phyloP scores from a whole-genome alignment of 2,113 vertebrate genomes.

The Coreoperca whiteheadi region DNA sequence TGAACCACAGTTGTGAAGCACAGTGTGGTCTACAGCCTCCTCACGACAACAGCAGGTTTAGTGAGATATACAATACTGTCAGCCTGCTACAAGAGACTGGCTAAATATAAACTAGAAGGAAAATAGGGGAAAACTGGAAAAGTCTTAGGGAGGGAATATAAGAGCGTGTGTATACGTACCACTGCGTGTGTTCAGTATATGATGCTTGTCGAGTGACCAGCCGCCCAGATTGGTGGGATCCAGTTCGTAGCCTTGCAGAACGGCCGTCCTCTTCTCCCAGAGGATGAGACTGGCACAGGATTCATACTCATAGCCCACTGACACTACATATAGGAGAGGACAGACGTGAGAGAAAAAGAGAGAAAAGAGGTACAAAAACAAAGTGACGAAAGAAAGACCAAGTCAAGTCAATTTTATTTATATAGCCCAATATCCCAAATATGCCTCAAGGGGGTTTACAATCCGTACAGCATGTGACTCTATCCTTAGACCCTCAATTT shows the following conservation, averaged over 20 bases:
- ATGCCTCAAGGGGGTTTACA: too few relatives aligned
- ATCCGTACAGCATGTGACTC: too few relatives aligned
- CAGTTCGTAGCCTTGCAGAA: constrained; percentile 96
- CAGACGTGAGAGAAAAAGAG: background rate
- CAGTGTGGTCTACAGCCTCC: constrained; percentile 16
- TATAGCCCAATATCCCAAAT: too few relatives aligned
- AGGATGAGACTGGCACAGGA: constrained; percentile 95
- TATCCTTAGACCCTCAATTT: too few relatives aligned
- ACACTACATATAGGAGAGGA: constrained; percentile 84
- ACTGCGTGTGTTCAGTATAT: constrained; percentile 94
- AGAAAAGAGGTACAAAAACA: background rate
- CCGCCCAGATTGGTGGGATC: constrained; percentile 96
- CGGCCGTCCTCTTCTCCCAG: constrained; percentile 96
- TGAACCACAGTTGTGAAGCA: constrained; percentile 38
- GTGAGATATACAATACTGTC: constrained; percentile 31
- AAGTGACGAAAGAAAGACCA: constrained; percentile 2
- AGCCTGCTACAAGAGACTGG: background rate
- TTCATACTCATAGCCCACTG: constrained; percentile 98
- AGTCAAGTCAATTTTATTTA: too few relatives aligned
- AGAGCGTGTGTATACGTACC: constrained; percentile 79
- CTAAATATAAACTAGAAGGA: constrained; percentile 35
- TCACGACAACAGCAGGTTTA: constrained; percentile 42
- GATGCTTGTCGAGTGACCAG: constrained; percentile 98
- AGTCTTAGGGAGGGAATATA: background rate
- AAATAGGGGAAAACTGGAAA: background rate